phyloP scores from a whole-genome alignment of 2,888 invertebrate species.

The Mongoloraphidia duomilia region DNA sequence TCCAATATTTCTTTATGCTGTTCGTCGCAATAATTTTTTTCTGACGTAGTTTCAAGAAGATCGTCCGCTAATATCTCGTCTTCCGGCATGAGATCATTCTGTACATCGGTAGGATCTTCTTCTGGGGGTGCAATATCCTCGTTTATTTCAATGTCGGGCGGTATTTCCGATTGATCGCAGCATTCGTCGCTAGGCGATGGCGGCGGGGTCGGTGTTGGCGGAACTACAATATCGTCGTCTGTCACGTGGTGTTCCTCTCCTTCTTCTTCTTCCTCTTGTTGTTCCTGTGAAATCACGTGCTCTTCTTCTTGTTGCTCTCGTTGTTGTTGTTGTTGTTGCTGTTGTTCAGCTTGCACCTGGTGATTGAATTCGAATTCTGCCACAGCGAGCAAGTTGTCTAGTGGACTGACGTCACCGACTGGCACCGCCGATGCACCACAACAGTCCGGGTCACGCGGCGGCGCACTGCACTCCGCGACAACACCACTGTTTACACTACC shows the following conservation, averaged over 20 bases:
- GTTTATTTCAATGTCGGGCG: slow-evolving; percentile 5
- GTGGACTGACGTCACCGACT: slow-evolving; percentile 32
- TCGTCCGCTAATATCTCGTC: slow-evolving; percentile 10
- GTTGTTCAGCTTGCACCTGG: slow-evolving; percentile 5
- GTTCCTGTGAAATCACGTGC: not conserved
- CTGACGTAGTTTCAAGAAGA: not conserved
- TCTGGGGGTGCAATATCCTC: slow-evolving; percentile 8
- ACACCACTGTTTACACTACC: slow-evolving; percentile 26
- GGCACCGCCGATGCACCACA: slow-evolving; percentile 21
- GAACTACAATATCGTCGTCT: slow-evolving; percentile 1
- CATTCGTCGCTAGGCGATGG: too few relatives aligned
- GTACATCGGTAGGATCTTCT: slow-evolving; percentile 7
- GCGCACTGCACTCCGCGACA: slow-evolving; percentile 21
- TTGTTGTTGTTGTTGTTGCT: not conserved
- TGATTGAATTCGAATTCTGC: slow-evolving; percentile 50
- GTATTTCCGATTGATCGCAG: too few relatives aligned
- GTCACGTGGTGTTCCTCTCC: not conserved
- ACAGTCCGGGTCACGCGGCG: slow-evolving; percentile 27
- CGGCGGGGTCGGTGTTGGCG: too few relatives aligned
- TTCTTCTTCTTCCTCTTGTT: not conserved
- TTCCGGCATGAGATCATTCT: not conserved
- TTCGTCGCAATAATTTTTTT: slow-evolving; percentile 1
- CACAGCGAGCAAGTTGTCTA: slow-evolving; percentile 47
- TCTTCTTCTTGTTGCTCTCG: not conserved
- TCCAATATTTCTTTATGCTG: slow-evolving; percentile 7